A percentile compares a stretch with the other conserved stretches of the same genome.
Evolutionary conservation across 1,140 invertebrate species (phyloP).

Genomic region (Papilio helenus): DNA sequence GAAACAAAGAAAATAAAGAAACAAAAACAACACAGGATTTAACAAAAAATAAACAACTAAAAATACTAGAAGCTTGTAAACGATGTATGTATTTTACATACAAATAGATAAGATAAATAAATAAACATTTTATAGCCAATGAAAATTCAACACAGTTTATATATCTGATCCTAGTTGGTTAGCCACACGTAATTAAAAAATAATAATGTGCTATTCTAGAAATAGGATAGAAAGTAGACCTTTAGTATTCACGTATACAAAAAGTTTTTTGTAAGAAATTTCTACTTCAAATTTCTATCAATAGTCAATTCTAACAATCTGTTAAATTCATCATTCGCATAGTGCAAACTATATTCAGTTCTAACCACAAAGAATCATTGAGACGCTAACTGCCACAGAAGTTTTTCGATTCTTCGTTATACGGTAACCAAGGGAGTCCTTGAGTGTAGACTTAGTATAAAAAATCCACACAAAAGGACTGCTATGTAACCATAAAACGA

Average conservation of each 20-base stretch:
- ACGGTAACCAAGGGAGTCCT: neutral
- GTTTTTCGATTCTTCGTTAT: neutral
- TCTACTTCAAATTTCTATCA: too few species aligned
- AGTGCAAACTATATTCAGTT: too few species aligned
- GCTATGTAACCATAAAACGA: conserved; percentile 7
- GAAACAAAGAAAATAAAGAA: conserved; percentile 39
- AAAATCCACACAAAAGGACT: neutral
- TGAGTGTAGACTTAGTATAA: neutral
- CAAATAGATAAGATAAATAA: neutral
- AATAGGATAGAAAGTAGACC: neutral
- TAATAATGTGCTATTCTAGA: neutral
- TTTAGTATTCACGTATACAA: neutral
- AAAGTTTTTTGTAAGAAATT: neutral
- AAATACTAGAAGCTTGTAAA: neutral
- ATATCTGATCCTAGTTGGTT: neutral
- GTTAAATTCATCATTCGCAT: too few species aligned
- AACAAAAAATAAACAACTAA: conserved; percentile 19
- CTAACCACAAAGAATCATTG: neutral
- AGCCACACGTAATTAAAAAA: neutral
- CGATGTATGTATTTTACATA: neutral
- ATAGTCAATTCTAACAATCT: too few species aligned
- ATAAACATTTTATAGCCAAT: neutral
- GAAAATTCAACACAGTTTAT: neutral
- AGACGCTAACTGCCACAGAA: neutral
- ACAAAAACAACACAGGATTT: conserved; percentile 33